Conservation (phyloP, 2,797 vertebrate species). For the Telmatherina bonti region DNA sequence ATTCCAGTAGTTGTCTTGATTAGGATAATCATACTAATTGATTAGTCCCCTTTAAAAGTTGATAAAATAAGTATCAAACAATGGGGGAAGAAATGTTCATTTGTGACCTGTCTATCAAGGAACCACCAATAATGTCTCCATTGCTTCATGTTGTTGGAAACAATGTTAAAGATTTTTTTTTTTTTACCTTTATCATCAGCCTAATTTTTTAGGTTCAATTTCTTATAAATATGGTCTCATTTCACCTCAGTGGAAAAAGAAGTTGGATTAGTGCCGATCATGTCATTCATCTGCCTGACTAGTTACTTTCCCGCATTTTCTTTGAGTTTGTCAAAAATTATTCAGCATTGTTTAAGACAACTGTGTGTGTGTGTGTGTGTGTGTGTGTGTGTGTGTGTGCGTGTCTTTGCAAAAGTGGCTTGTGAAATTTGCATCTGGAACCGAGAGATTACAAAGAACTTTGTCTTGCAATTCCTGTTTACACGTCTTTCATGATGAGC, state of each 20-base stretch:
- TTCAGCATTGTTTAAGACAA: slow-evolving; percentile 13
- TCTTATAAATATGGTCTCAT: too few relatives aligned
- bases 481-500: slow-evolving; percentile 52
- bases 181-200: too few relatives aligned
- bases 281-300: neutral
- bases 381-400: slow-evolving; percentile 8
- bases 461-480: slow-evolving; percentile 81
- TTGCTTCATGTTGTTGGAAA: neutral
- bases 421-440: slow-evolving; percentile 66
- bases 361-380: slow-evolving; percentile 1
- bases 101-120: slow-evolving; percentile 8
- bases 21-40: neutral
- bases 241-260: too few relatives aligned
- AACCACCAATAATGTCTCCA: slow-evolving; percentile 2
- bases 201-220: too few relatives aligned
- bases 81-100: slow-evolving; percentile 11
- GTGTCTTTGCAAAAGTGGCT: slow-evolving; percentile 17
- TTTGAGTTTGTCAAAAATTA: neutral
- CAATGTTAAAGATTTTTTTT: neutral
- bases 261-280: neutral
- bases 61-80: too few relatives aligned
- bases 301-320: neutral
- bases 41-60: neutral
- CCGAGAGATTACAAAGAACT: slow-evolving; percentile 75
- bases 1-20: neutral